Base-by-base conservation (phyloP, 2,113 vertebrate species). In the Pandion haliaetus region DNA sequence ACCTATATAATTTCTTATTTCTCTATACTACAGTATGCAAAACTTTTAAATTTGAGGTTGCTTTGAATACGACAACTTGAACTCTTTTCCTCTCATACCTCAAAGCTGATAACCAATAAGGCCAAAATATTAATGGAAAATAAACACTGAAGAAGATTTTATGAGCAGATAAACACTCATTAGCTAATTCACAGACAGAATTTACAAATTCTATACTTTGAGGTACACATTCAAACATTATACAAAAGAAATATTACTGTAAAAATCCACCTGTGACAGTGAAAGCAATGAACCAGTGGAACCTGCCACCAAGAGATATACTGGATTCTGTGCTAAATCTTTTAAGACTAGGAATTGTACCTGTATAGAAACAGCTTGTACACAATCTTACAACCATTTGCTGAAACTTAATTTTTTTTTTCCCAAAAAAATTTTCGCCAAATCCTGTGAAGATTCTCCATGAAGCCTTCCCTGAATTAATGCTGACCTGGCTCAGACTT, bases 381-480 rank as follows among this genome's bases (percentile, higher is more conserved):
- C 15, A 52, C 28, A 58, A 38, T 44, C 8, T 29, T 54, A 34
- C 2, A 72, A 28, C 28, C 16, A 58, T 38, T 38, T 65, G 23
- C 21, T 52, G 19, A 70, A 76, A 63, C 5, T 12, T 7, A 20
- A 8, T 17, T 62, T 6, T 29, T 36, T 26, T 72, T 81, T 49
- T 21, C 7, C 5, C 10, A 0, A 3, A 20, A 26, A 5, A 3
- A 5, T 5, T 26, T 65, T 74, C 55, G 38, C 19, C 17, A 38
- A 67, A 50, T 38, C 29, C 12, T 63, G 29, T 54, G 34, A 62
- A 29, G 8, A 74, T 59, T 54, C n/a, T 66, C 18, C 26, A 42
- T 17, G 3, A 90, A 50, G 20, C 7, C 17, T 59, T 59, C 44
- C 52, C 45, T 80, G 29, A 85, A 52, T 10, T 34, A 82, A 24